phyloP scores from a whole-genome alignment of 1,140 invertebrate genomes.

The Lasaia peninsularis region DNA sequence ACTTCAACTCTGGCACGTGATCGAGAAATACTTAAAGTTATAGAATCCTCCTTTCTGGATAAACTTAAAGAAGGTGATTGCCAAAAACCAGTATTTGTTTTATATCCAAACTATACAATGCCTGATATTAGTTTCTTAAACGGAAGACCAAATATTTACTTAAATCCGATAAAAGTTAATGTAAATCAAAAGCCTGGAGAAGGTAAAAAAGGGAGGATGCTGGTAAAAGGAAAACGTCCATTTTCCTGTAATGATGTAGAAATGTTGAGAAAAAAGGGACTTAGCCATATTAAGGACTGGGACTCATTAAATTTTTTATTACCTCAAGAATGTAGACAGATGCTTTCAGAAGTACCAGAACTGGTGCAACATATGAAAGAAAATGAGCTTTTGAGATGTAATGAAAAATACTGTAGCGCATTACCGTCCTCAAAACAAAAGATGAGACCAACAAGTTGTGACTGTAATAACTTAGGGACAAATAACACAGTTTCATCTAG shows the following conservation, averaged over 20 bases:
- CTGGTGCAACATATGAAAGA: constrained; percentile 80
- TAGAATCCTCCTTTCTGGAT: constrained; percentile 82
- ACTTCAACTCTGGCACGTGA: constrained; percentile 55
- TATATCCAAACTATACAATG: constrained; percentile 94
- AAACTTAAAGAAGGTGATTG: constrained; percentile 81
- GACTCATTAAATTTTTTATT: constrained; percentile 92
- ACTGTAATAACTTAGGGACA: constrained; percentile 78
- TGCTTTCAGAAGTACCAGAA: constrained; percentile 87
- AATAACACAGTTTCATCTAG: constrained; percentile 81
- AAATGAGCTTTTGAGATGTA: constrained; percentile 72
- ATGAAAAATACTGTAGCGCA: constrained; percentile 82
- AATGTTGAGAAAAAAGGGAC: constrained; percentile 86
- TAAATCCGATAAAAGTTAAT: constrained; percentile 71
- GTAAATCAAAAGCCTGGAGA: constrained; percentile 57
- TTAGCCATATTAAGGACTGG: constrained; percentile 93
- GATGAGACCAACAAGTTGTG: constrained; percentile 79
- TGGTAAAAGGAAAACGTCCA: constrained; percentile 79
- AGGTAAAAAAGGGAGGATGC: constrained; percentile 51
- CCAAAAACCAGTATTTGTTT: constrained; percentile 89
- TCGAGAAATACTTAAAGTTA: constrained; percentile 74
- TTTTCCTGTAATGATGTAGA: constrained; percentile 91
- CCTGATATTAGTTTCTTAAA: constrained; percentile 92
- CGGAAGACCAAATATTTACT: constrained; percentile 78
- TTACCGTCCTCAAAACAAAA: constrained; percentile 78
- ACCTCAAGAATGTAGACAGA: constrained; percentile 86